A percentile compares a stretch with the other conserved stretches of the same genome.
phyloP scores from a whole-genome alignment of 2,113 vertebrate species.

The Hassar affinis region DNA sequence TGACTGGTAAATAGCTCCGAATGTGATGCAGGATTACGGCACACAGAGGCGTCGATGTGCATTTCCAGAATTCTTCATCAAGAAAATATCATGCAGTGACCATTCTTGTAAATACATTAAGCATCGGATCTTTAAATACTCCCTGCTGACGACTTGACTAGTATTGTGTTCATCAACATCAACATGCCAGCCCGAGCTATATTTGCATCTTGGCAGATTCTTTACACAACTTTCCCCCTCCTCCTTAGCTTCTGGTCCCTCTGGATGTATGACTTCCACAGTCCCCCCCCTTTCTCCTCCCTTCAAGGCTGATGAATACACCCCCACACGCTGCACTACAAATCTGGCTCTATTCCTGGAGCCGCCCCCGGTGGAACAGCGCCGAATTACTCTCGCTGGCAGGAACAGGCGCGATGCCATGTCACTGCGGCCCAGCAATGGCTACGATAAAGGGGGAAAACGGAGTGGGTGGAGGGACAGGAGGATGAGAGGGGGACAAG shows the following conservation, averaged over 20 bases:
- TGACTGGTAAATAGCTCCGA: slow-evolving; percentile 24
- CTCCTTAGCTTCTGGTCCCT: slow-evolving; percentile 57
- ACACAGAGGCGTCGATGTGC: not conserved
- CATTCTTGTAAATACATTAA: slow-evolving; percentile 12
- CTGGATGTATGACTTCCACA: slow-evolving; percentile 61
- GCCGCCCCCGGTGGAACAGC: slow-evolving; percentile 62
- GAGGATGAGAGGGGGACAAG: slow-evolving; percentile 14
- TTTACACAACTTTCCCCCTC: slow-evolving; percentile 67
- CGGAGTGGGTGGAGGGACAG: slow-evolving; percentile 29
- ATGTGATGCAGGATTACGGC: slow-evolving; percentile 24
- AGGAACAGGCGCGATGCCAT: slow-evolving; percentile 69
- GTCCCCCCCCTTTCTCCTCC: slow-evolving; percentile 31
- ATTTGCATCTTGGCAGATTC: slow-evolving; percentile 67
- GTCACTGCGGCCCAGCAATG: slow-evolving; percentile 68
- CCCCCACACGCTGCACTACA: slow-evolving; percentile 72
- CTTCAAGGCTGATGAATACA: slow-evolving; percentile 55
- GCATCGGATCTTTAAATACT: slow-evolving; percentile 65
- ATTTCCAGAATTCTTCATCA: slow-evolving; percentile 9
- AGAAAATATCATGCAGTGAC: slow-evolving; percentile 41
- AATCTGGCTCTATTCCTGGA: slow-evolving; percentile 73
- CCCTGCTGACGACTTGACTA: slow-evolving; percentile 69
- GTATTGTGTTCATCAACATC: slow-evolving; percentile 68
- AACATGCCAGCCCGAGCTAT: slow-evolving; percentile 66
- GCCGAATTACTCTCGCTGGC: slow-evolving; percentile 70
- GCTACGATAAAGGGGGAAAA: slow-evolving; percentile 42